Percentiles rank a stretch among this genome's conserved stretches.
phyloP scores from a whole-genome alignment of 2,113 vertebrate species.

The Phaethon lepturus region DNA sequence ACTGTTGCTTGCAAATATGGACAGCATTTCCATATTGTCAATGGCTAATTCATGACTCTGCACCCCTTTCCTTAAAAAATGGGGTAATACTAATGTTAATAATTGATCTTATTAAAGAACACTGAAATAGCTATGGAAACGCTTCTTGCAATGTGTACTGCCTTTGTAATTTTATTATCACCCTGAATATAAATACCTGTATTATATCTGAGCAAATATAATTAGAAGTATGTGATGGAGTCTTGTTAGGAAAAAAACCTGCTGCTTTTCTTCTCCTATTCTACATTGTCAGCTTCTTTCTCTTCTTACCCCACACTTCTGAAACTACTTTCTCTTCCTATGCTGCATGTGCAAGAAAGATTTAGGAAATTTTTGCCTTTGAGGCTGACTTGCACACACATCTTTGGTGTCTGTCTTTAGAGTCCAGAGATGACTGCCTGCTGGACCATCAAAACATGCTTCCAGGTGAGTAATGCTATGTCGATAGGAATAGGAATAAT shows the following conservation, averaged over 20 bases:
- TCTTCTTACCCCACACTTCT: background rate
- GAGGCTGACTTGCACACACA: background rate
- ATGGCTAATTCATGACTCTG: background rate
- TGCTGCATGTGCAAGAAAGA: background rate
- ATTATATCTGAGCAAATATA: background rate
- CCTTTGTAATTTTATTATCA: background rate
- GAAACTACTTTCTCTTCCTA: background rate
- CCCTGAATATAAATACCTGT: background rate
- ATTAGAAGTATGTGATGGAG: background rate
- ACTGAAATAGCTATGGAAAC: background rate
- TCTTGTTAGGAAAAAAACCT: background rate
- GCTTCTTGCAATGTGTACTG: background rate
- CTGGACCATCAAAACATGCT: background rate
- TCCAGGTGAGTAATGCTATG: background rate
- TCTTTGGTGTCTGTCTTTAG: background rate
- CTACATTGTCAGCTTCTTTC: background rate
- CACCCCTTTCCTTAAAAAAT: background rate
- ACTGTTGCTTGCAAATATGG: background rate
- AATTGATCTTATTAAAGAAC: background rate
- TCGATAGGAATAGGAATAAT: background rate
- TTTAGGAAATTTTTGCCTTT: background rate
- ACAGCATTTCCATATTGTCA: fast-evolving
- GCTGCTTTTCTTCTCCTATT: background rate
- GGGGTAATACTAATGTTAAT: background rate
- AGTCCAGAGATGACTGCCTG: background rate